These are phyloP conservation scores for Murina feae DNA, from an alignment of 2,113 vertebrate genomes.

Conservation along the genomic window DNA sequence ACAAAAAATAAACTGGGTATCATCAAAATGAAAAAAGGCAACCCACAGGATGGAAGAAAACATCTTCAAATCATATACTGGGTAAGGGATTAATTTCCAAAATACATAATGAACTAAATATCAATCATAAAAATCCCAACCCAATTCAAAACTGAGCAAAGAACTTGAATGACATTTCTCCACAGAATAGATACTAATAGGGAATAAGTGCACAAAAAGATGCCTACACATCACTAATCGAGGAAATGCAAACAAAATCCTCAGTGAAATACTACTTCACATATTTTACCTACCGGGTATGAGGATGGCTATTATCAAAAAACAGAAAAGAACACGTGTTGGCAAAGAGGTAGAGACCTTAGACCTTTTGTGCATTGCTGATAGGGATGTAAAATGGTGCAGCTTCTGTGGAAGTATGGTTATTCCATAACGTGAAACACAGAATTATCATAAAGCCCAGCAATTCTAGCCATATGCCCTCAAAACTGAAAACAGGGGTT, in stretches of 20 bases:
- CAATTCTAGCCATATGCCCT: not conserved
- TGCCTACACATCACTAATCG: not conserved
- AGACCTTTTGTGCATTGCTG: not conserved
- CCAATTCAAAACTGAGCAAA: not conserved
- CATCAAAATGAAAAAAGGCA: not conserved
- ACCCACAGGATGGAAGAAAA: not conserved
- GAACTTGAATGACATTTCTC: not conserved
- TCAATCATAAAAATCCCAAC: not conserved
- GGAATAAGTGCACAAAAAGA: not conserved
- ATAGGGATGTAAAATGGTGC: not conserved
- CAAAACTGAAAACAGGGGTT: not conserved
- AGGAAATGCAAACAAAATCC: not conserved
- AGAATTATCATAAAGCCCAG: not conserved
- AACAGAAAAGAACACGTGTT: no score
- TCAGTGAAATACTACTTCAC: not conserved
- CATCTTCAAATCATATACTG: not conserved
- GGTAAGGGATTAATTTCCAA: not conserved
- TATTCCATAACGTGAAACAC: not conserved
- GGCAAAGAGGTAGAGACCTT: not conserved
- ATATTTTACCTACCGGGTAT: not conserved
- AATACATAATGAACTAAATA: not conserved
- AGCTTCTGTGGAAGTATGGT: not conserved
- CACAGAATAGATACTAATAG: not conserved
- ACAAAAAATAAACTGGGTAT: not conserved
- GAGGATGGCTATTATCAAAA: not conserved